Percentiles rank a stretch among this genome's conserved stretches.
phyloP scores from a whole-genome alignment of 2,113 vertebrate genomes.

The Brachyhypopomus gauderio region DNA sequence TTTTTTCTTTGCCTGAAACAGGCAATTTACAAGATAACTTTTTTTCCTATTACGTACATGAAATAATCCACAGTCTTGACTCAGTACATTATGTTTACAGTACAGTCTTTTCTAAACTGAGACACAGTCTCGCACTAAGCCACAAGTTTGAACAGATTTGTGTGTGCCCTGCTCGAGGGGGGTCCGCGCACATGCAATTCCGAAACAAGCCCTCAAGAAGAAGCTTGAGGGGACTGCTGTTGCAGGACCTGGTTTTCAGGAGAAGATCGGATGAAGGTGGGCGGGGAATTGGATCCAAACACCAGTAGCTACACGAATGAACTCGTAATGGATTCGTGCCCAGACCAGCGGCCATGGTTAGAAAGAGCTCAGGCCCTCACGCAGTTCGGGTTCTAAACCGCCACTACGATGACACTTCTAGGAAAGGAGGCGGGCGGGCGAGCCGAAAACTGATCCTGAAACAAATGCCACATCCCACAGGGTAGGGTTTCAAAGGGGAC shows the following conservation, averaged over 20 bases:
- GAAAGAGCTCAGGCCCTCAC: background rate
- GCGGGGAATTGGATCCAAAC: background rate
- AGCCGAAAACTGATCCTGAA: background rate
- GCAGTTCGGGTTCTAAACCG: background rate
- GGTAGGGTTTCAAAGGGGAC: background rate
- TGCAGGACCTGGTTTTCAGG: background rate
- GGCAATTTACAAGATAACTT: slow-evolving; percentile 62
- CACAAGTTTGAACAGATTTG: slow-evolving; percentile 64
- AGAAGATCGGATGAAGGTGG: background rate
- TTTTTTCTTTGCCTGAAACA: slow-evolving; percentile 59
- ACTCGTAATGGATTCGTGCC: background rate
- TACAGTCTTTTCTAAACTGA: slow-evolving; percentile 66
- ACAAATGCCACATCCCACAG: background rate
- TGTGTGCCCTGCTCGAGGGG: slow-evolving; percentile 40
- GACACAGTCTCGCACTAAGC: slow-evolving; percentile 69
- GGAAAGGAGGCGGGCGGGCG: background rate
- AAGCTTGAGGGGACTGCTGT: background rate
- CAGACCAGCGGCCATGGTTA: too few species aligned
- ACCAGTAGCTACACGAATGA: background rate
- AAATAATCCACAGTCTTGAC: slow-evolving; percentile 73
- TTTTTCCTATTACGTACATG: slow-evolving; percentile 67
- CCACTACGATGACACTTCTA: background rate
- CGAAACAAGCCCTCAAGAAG: background rate
- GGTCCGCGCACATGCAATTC: slow-evolving; percentile 17
- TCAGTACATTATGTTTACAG: slow-evolving; percentile 72